Evolutionary conservation across 2,797 vertebrate genomes (phyloP).

Genomic region (Lepus oiostolus): DNA sequence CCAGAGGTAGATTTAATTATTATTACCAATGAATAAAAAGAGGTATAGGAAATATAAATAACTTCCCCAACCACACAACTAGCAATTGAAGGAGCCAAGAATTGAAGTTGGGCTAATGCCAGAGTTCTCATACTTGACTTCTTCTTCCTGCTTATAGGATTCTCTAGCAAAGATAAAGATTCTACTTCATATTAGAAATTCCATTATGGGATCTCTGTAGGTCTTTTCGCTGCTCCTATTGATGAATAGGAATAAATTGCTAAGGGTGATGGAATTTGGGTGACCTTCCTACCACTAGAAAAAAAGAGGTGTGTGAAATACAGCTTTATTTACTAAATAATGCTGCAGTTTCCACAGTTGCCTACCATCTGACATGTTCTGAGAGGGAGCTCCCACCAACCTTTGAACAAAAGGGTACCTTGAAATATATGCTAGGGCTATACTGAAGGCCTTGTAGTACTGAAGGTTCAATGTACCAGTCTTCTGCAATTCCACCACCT

Average conservation of each 20-base stretch:
- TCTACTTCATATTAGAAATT: background rate
- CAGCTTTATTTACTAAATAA: background rate
- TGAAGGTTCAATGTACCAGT: background rate
- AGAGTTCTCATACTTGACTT: background rate
- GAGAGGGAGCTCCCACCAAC: background rate
- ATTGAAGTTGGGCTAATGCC: background rate
- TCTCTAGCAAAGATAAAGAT: background rate
- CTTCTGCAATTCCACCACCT: background rate
- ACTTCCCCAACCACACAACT: background rate
- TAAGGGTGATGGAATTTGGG: background rate
- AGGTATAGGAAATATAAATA: background rate
- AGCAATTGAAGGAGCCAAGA: background rate
- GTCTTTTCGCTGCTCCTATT: background rate
- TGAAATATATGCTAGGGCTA: background rate
- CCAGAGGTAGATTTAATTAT: background rate
- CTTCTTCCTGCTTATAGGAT: background rate
- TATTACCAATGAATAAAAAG: background rate
- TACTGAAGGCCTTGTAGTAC: background rate
- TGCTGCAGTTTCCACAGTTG: background rate
- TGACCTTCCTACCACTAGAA: background rate
- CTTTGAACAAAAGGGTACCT: background rate
- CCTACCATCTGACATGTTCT: background rate
- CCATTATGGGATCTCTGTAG: background rate
- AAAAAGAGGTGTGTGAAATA: background rate
- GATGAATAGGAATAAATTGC: background rate